phyloP scores from a whole-genome alignment of 2,797 vertebrate genomes.

The Falco columbarius region DNA sequence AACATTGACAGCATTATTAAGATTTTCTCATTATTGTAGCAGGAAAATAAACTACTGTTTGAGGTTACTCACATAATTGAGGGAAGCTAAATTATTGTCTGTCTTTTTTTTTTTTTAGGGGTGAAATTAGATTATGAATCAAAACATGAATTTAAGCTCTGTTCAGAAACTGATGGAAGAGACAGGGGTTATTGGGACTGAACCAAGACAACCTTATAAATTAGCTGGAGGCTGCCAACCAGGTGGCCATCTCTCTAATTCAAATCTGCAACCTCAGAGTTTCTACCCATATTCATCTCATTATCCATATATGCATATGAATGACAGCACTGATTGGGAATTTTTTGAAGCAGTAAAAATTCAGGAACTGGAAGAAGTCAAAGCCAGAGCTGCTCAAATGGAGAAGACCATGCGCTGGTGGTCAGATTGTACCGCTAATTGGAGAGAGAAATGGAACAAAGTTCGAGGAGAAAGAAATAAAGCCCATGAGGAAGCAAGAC shows the following conservation, averaged over 20 bases:
- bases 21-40: neutral
- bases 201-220: neutral
- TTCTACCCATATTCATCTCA: neutral
- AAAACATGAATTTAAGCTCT: conserved; percentile 35
- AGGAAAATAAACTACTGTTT: neutral
- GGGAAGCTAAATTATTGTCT: neutral
- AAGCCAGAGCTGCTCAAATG: conserved; percentile 78
- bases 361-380: conserved; percentile 74
- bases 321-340: conserved; percentile 55
- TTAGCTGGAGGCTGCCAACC: neutral
- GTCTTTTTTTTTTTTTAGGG: conserved; percentile 36
- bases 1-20: neutral
- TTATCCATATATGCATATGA: neutral
- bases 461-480: conserved; percentile 77
- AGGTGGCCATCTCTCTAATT: neutral
- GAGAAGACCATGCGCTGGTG: conserved; percentile 83
- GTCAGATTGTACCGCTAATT: conserved; percentile 80
- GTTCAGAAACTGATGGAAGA: conserved; percentile 59
- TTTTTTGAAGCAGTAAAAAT: conserved; percentile 63
- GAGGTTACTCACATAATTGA: neutral
- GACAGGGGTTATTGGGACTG: neutral
- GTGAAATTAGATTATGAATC: neutral
- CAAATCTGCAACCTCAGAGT: neutral
- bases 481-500: conserved; percentile 71
- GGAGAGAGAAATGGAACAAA: conserved; percentile 81